These are phyloP conservation scores for Dryadula phaetusa DNA, from an alignment of 2,888 invertebrate genomes.

Conservation along the genomic window DNA sequence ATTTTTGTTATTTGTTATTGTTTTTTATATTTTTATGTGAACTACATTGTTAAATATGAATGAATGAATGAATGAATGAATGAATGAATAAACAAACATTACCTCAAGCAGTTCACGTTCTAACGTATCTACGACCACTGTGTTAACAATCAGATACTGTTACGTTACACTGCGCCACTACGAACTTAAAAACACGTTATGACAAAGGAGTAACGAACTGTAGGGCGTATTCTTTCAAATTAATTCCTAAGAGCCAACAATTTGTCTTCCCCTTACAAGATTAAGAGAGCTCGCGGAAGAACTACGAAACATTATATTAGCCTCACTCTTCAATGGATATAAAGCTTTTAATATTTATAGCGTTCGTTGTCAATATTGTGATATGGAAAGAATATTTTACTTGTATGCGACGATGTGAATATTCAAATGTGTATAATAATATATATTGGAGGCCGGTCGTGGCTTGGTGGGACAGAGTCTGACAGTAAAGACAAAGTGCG, in stretches of 20 bases:
- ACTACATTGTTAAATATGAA: too few relatives aligned
- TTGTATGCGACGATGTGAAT: too few relatives aligned
- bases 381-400: neutral
- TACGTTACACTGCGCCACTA: neutral
- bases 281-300: slow-evolving; percentile 65
- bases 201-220: slow-evolving; percentile 68
- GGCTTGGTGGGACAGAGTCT: too few relatives aligned
- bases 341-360: neutral
- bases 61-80: too few relatives aligned
- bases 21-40: too few relatives aligned
- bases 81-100: too few relatives aligned
- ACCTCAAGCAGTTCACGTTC: too few relatives aligned
- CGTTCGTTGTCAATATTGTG: neutral
- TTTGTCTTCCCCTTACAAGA: slow-evolving; percentile 61
- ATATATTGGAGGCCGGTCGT: too few relatives aligned
- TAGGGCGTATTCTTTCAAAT: slow-evolving; percentile 63
- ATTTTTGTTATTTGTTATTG: too few relatives aligned
- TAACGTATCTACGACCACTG: neutral
- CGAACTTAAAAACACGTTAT: slow-evolving; percentile 54
- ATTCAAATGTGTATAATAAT: too few relatives aligned
- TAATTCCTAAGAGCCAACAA: slow-evolving; percentile 72
- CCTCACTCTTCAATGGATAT: neutral
- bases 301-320: slow-evolving; percentile 52
- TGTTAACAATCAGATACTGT: neutral
- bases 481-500: too few relatives aligned